Evolutionary conservation across 2,797 vertebrate species (phyloP).

Genomic region (Intellagama lesueurii): DNA sequence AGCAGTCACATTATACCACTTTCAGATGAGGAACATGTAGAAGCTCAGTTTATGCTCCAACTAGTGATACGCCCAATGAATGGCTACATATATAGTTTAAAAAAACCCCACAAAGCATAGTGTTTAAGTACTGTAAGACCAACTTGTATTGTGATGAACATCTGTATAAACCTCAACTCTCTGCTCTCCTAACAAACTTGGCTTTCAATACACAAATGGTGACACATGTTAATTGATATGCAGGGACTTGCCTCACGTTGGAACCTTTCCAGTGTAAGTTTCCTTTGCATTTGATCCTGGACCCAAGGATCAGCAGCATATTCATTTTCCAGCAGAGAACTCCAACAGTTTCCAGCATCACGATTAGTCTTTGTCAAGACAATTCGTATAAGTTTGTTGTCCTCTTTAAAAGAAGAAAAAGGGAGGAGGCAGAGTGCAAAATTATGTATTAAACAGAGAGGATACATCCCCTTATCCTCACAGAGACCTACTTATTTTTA

Average conservation of each 20-base stretch:
- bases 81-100: too few species aligned
- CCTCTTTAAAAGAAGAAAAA: conserved; percentile 81
- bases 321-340: conserved; percentile 92
- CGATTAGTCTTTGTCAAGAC: conserved; percentile 94
- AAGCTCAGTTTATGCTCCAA: not conserved
- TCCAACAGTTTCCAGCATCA: conserved; percentile 96
- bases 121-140: not conserved
- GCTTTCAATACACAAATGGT: not conserved
- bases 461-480: too few species aligned
- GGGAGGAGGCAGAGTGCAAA: not conserved
- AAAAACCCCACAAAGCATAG: not conserved
- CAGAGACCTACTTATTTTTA: not conserved
- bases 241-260: conserved; percentile 90
- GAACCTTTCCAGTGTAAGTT: conserved; percentile 95
- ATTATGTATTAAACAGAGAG: not conserved
- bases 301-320: conserved; percentile 94
- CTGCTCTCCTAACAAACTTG: not conserved
- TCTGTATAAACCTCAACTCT: not conserved
- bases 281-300: conserved; percentile 98
- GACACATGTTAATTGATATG: accelerated
- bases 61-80: not conserved
- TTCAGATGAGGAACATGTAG: not conserved
- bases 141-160: not conserved
- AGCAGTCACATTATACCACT: not conserved
- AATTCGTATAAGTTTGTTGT: conserved; percentile 92